Evolutionary conservation across 53 echinoderm and acorn worm species (phyloP), one percentile per base, ranked within the genome.

Genomic region (Stichopus horrens): DNA sequence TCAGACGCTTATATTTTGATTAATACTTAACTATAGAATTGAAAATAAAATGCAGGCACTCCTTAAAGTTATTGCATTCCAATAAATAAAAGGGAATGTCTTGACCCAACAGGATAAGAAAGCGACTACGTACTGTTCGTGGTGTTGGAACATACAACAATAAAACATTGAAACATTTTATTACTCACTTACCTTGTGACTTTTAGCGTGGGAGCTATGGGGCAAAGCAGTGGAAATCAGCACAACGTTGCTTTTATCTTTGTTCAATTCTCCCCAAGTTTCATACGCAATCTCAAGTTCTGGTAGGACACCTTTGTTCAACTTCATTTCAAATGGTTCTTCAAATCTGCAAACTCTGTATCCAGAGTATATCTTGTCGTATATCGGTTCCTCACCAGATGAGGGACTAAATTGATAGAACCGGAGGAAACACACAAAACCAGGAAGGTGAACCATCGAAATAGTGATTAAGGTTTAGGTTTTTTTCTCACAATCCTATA

Each of bases 221-320:
- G 94, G 93, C 16, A 96, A 80, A 5, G 95, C 99, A 5, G 93
- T 92, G 77, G 92, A 88, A 3, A 98, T 84, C 5, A 98, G 14
- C 23, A 98, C 94, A 9, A 86, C 99, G 86, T 99, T 99, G 63
- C 90, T 92, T 86, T 88, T 96, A 73, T 99, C 93, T 14, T 68
- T 74, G 68, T 96, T 99, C 54, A 94, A 92, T 73, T 93, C 86
- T 54, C 99, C 99, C 96, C 96, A 94, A 11, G 99, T 99, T 76
- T 99, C 99, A 78, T 96, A 99, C n/a, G 99, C 99, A 76, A 99
- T 83, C 54, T 91, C 75, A 5, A 99, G 76, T 74, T 94, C 89
- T 10, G 95, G 95, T 57, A 99, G 86, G 11, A 99, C 86, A 10
- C 94, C 89, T 57, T 84, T 87, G 77, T 96, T 96, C 86, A 96